Base-by-base conservation (phyloP, 1,140 invertebrate species). In the Drosophila baimaii region DNA sequence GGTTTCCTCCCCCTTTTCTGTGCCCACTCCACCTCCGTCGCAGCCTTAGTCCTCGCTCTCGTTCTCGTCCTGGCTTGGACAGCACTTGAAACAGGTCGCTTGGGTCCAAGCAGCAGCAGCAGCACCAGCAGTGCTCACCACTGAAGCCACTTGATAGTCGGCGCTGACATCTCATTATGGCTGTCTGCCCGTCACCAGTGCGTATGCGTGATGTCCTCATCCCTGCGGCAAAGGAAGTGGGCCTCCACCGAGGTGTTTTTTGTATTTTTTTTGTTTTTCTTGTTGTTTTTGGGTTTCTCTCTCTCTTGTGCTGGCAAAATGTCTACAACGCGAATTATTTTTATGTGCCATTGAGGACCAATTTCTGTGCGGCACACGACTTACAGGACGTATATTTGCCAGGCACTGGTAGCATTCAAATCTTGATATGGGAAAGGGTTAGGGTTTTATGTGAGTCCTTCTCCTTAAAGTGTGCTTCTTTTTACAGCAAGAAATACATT, bases 111-210 rank as follows among this genome's bases (percentile, higher is more conserved):
- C 75, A 59, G 68, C 41, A n/a, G n/a, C n/a, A n/a, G n/a, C n/a
- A n/a, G 21, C 35, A n/a, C n/a, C n/a, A n/a, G n/a, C 35, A 63
- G 49, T 29, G 65, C 37, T 77, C 62, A 59, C 72, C 41, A 58
- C 52, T 62, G 64, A 70, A 85, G 80, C 84, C 84, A 89, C 84
- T 89, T 89, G 84, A 84, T 89, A 89, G 80, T 89, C 84, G 75
- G 57, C 85, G 81, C 70, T 89, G 84, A 89, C 84, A 89, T 89
- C 84, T 89, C 84, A 90, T 89, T 89, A 89, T 84, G 84, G 85
- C 70, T 89, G 84, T 90, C 80, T 70, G 41, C 72, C 58, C 64
- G 71, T 77, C 68, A 83, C 65, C 79, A 69, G 61, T 77, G 79
- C 79, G 84, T 88, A 89, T 83, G 80, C 86, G 84, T 89, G 77